phyloP scores from a whole-genome alignment of 2,113 vertebrate genomes.

The Origma solitaria region DNA sequence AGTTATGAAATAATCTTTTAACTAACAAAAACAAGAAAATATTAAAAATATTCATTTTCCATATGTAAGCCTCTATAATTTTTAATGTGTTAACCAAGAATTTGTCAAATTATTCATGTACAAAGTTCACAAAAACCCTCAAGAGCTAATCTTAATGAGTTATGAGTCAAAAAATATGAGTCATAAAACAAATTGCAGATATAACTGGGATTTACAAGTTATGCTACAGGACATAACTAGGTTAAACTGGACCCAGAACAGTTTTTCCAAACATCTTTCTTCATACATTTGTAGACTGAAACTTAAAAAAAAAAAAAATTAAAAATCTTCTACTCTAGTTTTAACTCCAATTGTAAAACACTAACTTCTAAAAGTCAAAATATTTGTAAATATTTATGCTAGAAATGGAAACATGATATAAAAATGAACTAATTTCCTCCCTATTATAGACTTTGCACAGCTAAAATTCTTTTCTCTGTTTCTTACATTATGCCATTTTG shows the following conservation, averaged over 20 bases:
- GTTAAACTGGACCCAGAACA: not conserved
- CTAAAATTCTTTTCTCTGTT: not conserved
- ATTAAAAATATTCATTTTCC: not conserved
- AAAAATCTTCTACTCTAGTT: not conserved
- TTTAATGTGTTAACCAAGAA: not conserved
- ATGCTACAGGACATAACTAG: not conserved
- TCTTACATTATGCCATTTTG: not conserved
- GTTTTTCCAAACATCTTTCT: not conserved
- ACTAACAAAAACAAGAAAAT: not conserved
- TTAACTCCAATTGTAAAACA: not conserved
- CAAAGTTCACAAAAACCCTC: not conserved
- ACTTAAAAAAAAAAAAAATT: no score
- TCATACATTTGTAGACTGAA: not conserved
- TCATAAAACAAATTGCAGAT: not conserved
- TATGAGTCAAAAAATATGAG: not conserved
- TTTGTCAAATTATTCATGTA: not conserved
- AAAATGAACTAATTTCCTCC: not conserved
- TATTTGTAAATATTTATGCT: not conserved
- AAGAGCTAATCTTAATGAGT: not conserved
- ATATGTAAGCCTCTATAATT: not conserved
- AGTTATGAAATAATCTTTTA: not conserved
- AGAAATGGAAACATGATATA: not conserved
- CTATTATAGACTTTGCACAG: not conserved
- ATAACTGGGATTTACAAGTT: not conserved
- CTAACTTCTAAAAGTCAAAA: not conserved